These are phyloP conservation scores for Atrichornis clamosus DNA, from an alignment of 2,113 vertebrate genomes.

Conservation along the genomic window DNA sequence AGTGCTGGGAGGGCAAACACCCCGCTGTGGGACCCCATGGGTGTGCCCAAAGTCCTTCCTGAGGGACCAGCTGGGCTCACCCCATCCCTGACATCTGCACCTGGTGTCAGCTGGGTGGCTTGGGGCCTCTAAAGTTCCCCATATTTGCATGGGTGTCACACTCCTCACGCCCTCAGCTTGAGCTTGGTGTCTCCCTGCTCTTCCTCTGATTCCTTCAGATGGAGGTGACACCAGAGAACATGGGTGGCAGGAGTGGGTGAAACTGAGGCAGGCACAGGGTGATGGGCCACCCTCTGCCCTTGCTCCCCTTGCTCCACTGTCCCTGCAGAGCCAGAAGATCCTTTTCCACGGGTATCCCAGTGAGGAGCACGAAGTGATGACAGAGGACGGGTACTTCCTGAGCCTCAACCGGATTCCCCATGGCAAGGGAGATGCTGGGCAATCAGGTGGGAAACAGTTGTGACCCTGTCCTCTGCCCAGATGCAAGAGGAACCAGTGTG, in stretches of 20 bases:
- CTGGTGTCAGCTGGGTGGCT: background rate
- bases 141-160: background rate
- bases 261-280: background rate
- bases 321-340: slow-evolving; percentile 29
- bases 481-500: background rate
- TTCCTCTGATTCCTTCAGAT: background rate
- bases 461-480: background rate
- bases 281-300: background rate
- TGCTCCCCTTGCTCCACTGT: accelerated
- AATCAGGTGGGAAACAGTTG: background rate
- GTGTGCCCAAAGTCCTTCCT: background rate
- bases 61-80: background rate
- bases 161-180: background rate
- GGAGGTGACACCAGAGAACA: accelerated
- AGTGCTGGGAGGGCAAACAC: background rate
- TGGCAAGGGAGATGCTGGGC: accelerated
- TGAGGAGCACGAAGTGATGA: background rate
- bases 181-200: background rate
- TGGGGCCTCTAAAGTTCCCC: background rate
- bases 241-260: background rate
- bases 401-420: background rate
- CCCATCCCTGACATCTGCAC: background rate
- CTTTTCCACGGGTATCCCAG: background rate
- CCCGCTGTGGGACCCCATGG: accelerated
- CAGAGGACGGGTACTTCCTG: background rate